A percentile compares a stretch with the other conserved stretches of the same genome.
Conservation (phyloP, 1,140 invertebrate genomes). For the Andrena cerasifolii region DNA sequence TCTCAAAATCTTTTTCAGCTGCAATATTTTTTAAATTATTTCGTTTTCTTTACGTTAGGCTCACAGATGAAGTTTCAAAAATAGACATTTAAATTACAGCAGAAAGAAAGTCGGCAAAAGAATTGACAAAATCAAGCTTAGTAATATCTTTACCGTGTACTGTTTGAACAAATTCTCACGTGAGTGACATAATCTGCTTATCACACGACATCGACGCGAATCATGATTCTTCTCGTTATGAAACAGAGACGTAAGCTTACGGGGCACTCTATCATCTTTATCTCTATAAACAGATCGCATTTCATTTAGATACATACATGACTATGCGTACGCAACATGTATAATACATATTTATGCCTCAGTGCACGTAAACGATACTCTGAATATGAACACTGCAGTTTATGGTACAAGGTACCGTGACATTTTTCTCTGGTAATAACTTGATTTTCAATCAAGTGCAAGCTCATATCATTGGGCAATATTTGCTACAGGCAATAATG, state of each 20-base stretch:
- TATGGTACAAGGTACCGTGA: conserved; percentile 56
- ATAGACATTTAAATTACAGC: conserved; percentile 19
- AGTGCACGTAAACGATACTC: conserved; percentile 54
- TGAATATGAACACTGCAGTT: conserved; percentile 65
- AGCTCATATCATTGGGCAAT: conserved; percentile 53
- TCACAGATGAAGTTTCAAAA: conserved; percentile 17
- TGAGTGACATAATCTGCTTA: conserved; percentile 8
- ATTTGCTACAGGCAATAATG: conserved; percentile 36
- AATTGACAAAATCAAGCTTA: conserved; percentile 6
- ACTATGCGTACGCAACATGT: conserved; percentile 59
- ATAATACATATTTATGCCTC: conserved; percentile 53
- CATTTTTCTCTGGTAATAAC: conserved; percentile 34
- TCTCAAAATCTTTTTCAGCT: conserved; percentile 14
- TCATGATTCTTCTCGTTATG: conserved; percentile 17
- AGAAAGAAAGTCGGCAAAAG: neutral
- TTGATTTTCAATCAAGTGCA: conserved; percentile 68
- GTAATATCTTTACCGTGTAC: neutral
- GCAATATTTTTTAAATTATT: conserved; percentile 10
- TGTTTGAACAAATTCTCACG: conserved; percentile 20
- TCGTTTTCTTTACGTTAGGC: conserved; percentile 34
- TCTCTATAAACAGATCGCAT: conserved; percentile 50
- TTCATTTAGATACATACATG: conserved; percentile 56
- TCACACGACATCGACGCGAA: neutral
- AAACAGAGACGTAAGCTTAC: conserved; percentile 41
- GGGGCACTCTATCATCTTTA: conserved; percentile 63